These are phyloP conservation scores for Vanacampus margaritifer DNA, from an alignment of 2,113 vertebrate species.

Conservation along the genomic window DNA sequence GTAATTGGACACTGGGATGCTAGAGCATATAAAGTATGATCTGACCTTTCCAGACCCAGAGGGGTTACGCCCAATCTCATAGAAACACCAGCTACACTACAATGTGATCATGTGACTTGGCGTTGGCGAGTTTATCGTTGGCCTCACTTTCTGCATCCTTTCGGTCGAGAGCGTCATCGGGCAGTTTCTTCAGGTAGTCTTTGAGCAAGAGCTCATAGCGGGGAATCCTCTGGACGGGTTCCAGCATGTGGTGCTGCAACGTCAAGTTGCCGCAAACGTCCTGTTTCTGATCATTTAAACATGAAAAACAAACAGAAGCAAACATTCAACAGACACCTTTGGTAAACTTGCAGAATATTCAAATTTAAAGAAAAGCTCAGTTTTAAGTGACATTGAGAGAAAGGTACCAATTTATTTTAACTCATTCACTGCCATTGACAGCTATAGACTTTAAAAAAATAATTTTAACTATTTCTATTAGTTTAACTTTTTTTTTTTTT, in stretches of 20 bases:
- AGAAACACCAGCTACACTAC: not conserved
- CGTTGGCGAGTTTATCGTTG: too few species aligned
- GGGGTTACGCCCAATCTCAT: not conserved
- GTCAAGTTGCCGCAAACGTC: constrained; percentile 94
- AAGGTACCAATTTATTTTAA: not conserved
- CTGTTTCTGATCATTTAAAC: constrained; percentile 76
- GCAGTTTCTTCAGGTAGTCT: constrained; percentile 94
- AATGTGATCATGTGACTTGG: not conserved
- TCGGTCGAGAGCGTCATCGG: constrained; percentile 81
- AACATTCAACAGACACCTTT: not conserved
- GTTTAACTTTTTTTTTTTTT: too few species aligned
- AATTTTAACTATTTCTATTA: too few species aligned
- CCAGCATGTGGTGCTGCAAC: constrained; percentile 96
- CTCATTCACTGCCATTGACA: too few species aligned
- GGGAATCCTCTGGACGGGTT: constrained; percentile 94
- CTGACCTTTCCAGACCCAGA: not conserved
- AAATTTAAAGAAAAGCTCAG: not conserved
- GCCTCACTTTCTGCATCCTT: constrained; percentile 91
- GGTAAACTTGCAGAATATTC: not conserved
- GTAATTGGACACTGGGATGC: constrained; percentile 18
- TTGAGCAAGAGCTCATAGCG: constrained; percentile 93
- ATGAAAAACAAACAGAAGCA: not conserved
- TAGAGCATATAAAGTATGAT: not conserved
- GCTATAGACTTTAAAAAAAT: too few species aligned
- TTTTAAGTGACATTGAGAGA: not conserved